Evolutionary conservation across 1,140 invertebrate species (phyloP), one percentile per base, ranked within the genome.

Genomic region (Batillaria attramentaria): DNA sequence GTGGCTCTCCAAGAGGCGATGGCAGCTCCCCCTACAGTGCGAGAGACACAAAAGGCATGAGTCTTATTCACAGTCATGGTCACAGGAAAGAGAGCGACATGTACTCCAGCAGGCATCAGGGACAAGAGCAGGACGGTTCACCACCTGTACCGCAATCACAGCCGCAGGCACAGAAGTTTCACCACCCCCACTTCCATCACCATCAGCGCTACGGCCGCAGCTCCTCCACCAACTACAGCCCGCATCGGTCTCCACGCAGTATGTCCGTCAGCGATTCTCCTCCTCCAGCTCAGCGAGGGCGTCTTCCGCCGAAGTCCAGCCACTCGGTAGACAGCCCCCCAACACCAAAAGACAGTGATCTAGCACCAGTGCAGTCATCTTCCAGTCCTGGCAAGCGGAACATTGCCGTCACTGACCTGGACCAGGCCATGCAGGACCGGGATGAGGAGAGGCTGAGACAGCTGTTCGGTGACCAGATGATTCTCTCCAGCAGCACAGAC

Each of bases 401-500:
- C 13, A 39, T 65, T 33, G 81, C 54, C 16, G 84, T 86, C 24
- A 87, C 84, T 20, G 85, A 85, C 70, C 78, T 87, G n/a, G 84
- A 86, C 78, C 75, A 87, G 77, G 86, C 86, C n/a, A 87, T 87
- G 83, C 81, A 81, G 62, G 81, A 88, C 57, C 76, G 79, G 42
- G 86, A 87, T 70, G 77, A 86, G 57, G 72, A 78, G 66, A 84
- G 83, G 39, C 69, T 86, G n/a, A 73, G 74, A 18, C 66, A 80
- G 10, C 50, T 81, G 10, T 83, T 83, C 68, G 78, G 76, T 70
- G 79, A 81, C 50, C 54, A 37, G 65, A 76, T 74, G 35, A 65
- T 37, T 3, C 33, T 24, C 35, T 5, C n/a, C 13, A 2, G 16
- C 24, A 66, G 46, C 20, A 8, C 74, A 37, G 75, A 37, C 65